Conservation (phyloP, 2,888 invertebrate species). For the Cataglyphis rosenhaueri region DNA sequence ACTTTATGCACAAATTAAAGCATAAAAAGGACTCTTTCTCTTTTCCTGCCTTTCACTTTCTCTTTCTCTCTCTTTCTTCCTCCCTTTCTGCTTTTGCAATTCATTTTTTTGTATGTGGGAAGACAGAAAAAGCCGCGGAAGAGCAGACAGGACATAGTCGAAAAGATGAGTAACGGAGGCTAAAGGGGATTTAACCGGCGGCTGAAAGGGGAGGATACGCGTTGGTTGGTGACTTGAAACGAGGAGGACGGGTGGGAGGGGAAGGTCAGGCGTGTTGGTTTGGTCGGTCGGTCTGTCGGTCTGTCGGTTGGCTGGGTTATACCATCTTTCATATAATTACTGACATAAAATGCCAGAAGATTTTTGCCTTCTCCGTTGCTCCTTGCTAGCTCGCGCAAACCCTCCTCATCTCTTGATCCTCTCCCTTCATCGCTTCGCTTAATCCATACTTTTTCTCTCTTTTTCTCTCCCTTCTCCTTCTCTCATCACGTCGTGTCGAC, state of each 20-base stretch:
- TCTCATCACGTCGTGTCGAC: constrained; percentile 42
- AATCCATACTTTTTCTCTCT: constrained; percentile 33
- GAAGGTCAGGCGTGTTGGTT: constrained; percentile 60
- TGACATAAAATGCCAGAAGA: constrained; percentile 82
- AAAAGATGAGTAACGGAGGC: constrained; percentile 67
- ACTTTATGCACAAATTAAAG: constrained; percentile 78
- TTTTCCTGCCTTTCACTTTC: not conserved
- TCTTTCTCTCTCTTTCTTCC: not conserved
- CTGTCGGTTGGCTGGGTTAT: constrained; percentile 75
- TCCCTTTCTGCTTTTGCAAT: not conserved
- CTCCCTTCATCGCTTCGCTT: constrained; percentile 43
- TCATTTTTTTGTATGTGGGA: constrained; percentile 44
- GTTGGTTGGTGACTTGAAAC: constrained; percentile 71
- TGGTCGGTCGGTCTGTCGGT: constrained; percentile 74
- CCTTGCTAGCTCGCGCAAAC: constrained; percentile 56
- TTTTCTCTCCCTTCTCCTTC: constrained; percentile 34
- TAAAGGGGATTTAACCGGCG: constrained; percentile 63
- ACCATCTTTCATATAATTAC: constrained; percentile 84
- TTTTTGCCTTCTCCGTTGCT: constrained; percentile 74
- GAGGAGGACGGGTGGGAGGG: constrained; percentile 59
- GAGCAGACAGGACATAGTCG: constrained; percentile 42
- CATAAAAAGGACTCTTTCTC: constrained; percentile 72
- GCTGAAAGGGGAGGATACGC: constrained; percentile 75
- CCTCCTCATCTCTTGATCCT: constrained; percentile 56
- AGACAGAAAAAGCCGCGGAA: constrained; percentile 58